Base-by-base conservation (phyloP, 1,140 invertebrate species). In the Drosophila baimaii region DNA sequence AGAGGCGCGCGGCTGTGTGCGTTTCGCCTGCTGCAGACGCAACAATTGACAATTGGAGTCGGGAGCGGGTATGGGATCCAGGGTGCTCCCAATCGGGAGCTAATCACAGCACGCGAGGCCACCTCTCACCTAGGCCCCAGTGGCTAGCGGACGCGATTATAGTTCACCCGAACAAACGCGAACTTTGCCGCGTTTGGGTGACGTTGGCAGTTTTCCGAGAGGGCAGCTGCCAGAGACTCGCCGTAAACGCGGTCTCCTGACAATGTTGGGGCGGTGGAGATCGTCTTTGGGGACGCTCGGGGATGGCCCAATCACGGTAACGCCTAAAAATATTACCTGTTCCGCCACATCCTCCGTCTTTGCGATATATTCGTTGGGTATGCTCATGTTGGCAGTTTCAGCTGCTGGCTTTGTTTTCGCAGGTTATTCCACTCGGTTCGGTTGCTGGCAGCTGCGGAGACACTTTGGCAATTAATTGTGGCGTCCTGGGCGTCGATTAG, bases 291-390 rank as follows among this genome's bases (percentile, higher is more conserved):
- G 12, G 8, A 4, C 55, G 1, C 33, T 7, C 9, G 10, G 9
- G 29, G 12, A 19, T 27, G 25, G 8, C 25, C n/a, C 1, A 25
- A 5, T 15, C 13, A 59, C 37, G 57, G 65, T 61, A 44, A 2
- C 57, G 44, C 25, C n/a, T n/a, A 10, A 44, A 62, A 12, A 56
- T 31, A 63, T 79, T 90, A 98, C 98, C 95, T 98, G 97, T 93
- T 99, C 98, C 62, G 97, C 97, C 85, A 98, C 93, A 93, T 99
- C 98, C 94, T 99, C 98, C 43, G 97, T 97, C 91, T 95, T 97
- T 66, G 97, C 95, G 88, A 98, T 94, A 90, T 98, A 95, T 94
- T 98, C 97, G 93, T 96, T 97, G 92, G 96, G 96, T 93, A 95
- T 94, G 94, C 95, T 95, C 96, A 97, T 97, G 66, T 84, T 88